Evolutionary conservation across 1,140 invertebrate species (phyloP), one percentile per base, ranked within the genome.

Genomic region (Drosophila carrolli): DNA sequence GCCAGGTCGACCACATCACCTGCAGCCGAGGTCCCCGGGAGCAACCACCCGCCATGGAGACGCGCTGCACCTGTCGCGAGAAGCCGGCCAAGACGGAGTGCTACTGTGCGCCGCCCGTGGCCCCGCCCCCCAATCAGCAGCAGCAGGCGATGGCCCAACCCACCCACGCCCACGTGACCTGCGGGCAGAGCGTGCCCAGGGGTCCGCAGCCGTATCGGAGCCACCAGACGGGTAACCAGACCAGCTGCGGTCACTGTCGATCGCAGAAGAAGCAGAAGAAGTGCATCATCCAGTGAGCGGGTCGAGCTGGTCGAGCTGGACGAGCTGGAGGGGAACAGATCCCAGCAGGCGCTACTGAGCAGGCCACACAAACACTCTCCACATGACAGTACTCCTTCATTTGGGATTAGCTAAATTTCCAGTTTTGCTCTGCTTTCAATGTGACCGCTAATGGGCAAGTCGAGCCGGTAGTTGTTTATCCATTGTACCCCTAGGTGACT

Each of bases 361-460:
- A 65, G 54, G 44, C 58, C 37, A 40, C 14, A 16, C 53, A 14
- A 23, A 40, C 7, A 59, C 16, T 53, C 54, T 44, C 27, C 23
- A 35, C 27, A 58, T 55, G 27, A 66, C 48, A 51, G 37, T 29
- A 29, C 16, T 35, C 47, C 27, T 1, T 41, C 43, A 59, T 59
- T 47, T 47, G 16, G 32, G 38, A 4, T 2, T 32, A 14, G 19
- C 47, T 13, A 78, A 78, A 77, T 68, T 76, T 23, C 1, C 38
- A 67, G 74, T 62, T 14, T 8, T 19, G 2, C 13, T 5, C 27
- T n/a, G 27, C 6, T 23, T 16, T 37, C 8, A 51, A 59, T 67
- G 44, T 62, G 74, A 55, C 32, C 44, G 27, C 63, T 54, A 57
- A 76, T 81, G 61, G 78, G 78, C 56, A 81, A 79, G 76, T 79